phyloP scores from a whole-genome alignment of 2,888 invertebrate species.

The Dicranocentrus wangi region DNA sequence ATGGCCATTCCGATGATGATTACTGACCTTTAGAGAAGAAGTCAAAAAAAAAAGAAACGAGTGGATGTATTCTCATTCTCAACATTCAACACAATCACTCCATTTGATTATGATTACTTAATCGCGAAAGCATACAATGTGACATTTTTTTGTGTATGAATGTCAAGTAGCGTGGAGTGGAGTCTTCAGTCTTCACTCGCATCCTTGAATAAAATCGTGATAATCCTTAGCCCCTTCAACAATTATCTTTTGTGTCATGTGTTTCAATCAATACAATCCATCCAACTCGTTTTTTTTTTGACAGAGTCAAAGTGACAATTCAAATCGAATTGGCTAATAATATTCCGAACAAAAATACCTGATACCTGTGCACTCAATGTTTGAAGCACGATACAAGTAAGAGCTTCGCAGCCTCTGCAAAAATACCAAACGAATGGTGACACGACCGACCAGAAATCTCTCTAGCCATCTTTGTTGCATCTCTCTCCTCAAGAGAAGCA shows the following conservation, averaged over 20 bases:
- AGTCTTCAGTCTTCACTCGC: neutral
- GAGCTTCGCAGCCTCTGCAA: too few species aligned
- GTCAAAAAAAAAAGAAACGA: constrained; percentile 6
- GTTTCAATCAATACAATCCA: constrained; percentile 16
- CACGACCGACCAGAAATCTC: neutral
- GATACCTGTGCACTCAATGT: neutral
- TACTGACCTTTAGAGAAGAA: constrained; percentile 20
- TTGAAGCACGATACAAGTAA: too few species aligned
- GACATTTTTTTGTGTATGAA: constrained; percentile 28
- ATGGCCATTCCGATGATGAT: constrained; percentile 12
- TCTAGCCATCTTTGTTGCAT: neutral
- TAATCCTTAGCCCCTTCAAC: constrained; percentile 19
- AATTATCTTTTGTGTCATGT: constrained; percentile 20
- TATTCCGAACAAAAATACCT: neutral
- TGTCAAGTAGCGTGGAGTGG: constrained; percentile 22
- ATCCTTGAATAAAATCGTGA: neutral
- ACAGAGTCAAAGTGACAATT: neutral
- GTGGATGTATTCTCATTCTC: neutral
- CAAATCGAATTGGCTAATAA: neutral
- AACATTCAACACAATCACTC: constrained; percentile 4
- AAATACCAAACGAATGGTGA: neutral
- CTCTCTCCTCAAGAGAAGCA: too few species aligned
- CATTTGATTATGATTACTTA: constrained; percentile 16
- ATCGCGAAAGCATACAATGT: neutral
- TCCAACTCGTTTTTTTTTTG: neutral